These are phyloP conservation scores for Cebidichthys violaceus DNA, from an alignment of 2,113 vertebrate genomes.

Conservation along the genomic window DNA sequence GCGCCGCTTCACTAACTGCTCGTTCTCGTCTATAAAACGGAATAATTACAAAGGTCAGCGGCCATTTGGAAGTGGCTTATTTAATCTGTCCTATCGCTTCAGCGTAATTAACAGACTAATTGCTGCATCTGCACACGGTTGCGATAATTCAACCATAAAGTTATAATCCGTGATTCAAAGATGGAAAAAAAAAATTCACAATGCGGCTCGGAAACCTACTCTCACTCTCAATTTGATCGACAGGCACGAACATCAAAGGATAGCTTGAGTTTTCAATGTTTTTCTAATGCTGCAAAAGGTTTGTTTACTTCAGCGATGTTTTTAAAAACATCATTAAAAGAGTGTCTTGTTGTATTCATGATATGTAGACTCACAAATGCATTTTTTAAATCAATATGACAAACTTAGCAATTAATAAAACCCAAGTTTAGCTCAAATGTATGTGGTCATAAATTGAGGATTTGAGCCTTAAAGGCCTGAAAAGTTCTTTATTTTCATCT, in stretches of 20 bases:
- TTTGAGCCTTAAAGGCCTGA: background rate
- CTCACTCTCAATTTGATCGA: constrained; percentile 5
- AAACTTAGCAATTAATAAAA: background rate
- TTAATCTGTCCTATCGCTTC: constrained; percentile 66
- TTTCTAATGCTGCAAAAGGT: background rate
- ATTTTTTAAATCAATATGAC: background rate
- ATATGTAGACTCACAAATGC: background rate
- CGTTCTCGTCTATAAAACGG: constrained; percentile 49
- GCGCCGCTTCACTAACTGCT: constrained; percentile 55
- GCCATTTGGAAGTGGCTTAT: constrained; percentile 59
- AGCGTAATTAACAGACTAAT: constrained; percentile 69
- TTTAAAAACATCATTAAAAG: background rate
- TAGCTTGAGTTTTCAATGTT: background rate
- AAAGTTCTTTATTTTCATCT: background rate
- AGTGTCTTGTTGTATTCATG: background rate
- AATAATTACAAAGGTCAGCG: constrained; percentile 74
- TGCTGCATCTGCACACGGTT: constrained; percentile 49
- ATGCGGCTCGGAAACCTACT: background rate
- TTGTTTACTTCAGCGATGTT: background rate
- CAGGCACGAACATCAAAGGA: background rate
- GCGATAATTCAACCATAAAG: constrained; percentile 44
- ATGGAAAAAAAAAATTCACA: constrained; percentile 37
- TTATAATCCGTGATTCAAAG: constrained; percentile 23
- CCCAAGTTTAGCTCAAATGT: background rate
- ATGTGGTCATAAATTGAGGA: background rate